Evolutionary conservation across 1,140 invertebrate species (phyloP).

Genomic region (Drosophila bipectinata): DNA sequence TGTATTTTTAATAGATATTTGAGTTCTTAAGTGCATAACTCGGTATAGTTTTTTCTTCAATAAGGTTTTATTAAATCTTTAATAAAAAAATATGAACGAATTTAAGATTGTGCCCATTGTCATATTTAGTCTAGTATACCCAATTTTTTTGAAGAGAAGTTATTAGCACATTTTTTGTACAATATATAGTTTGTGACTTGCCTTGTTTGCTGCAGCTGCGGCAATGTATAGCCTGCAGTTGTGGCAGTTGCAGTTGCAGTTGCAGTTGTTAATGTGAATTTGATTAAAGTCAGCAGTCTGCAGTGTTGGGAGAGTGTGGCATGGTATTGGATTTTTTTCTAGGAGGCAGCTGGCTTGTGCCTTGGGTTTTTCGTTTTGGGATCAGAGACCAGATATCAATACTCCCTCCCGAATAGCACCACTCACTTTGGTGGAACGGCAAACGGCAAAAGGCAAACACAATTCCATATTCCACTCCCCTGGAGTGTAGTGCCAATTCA

Average conservation of each 20-base stretch:
- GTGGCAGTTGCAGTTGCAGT: slow-evolving; percentile 34
- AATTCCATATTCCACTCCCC: slow-evolving; percentile 19
- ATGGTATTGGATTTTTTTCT: background rate
- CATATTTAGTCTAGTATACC: background rate
- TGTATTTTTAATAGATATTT: too few relatives aligned
- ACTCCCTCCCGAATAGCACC: slow-evolving; percentile 17
- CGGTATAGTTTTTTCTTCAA: too few relatives aligned
- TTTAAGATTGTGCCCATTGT: background rate
- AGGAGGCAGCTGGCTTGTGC: slow-evolving; percentile 20
- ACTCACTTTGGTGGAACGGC: slow-evolving; percentile 34
- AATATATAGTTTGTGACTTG: slow-evolving; percentile 24
- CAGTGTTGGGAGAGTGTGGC: slow-evolving; percentile 17
- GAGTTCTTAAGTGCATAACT: too few relatives aligned
- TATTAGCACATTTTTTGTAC: slow-evolving; percentile 2
- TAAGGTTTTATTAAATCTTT: background rate
- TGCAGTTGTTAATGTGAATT: slow-evolving; percentile 59
- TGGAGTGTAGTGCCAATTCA: slow-evolving; percentile 36
- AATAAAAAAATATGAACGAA: too few relatives aligned
- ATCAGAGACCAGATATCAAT: slow-evolving; percentile 46
- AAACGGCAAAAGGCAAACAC: background rate
- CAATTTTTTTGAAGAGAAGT: background rate
- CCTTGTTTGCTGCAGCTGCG: slow-evolving; percentile 49
- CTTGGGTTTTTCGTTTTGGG: slow-evolving; percentile 3
- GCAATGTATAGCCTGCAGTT: slow-evolving; percentile 11
- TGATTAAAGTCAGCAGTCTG: slow-evolving; percentile 64